Base-by-base conservation (phyloP, 2,888 invertebrate species). In the Metallyticus violacea region DNA sequence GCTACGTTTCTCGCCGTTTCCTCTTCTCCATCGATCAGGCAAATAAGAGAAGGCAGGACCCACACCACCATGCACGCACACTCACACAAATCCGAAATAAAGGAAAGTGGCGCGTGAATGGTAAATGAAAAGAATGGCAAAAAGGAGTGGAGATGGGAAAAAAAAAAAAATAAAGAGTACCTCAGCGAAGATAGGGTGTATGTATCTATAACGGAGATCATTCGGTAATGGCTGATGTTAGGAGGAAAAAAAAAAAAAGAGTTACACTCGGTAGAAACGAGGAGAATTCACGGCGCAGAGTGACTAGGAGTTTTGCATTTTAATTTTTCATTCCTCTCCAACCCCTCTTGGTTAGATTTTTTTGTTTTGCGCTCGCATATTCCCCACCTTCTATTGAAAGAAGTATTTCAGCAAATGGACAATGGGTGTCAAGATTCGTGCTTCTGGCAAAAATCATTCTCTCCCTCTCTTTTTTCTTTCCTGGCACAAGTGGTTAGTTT, bases 1-100 rank as follows among this genome's bases (percentile, higher is more conserved):
- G 22, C 85, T n/a, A 29, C 29, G 77, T 22, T n/a, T 28, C 76
- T 25, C 27, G n/a, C 77, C 79, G 77, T 22, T n/a, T 28, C 76
- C 28, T 25, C 85, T n/a, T 29, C 81, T 76, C 77, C 85, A 83
- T 83, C 83, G 83, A 83, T 83, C 83, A 83, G 76, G 82, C 82
- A 82, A 82, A 82, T 82, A 82, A 82, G 82, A 82, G 82, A 76
- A 82, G 76, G 28, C 81, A 81, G 30, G 40, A 4, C 40, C 40
- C 40, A 62, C 40, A 62, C 40, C 22, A 62, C 40, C 40, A 62
- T 22, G 40, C 40, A 62, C 40, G n/a, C n/a, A n/a, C 25, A n/a
- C 4, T n/a, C 7, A 27, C 81, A 62, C 76, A 82, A 62, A 25
- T 28, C 30, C 22, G 77, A n/a, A 83, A 83, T 28, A 83, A 83